Conservation (phyloP, 2,113 vertebrate species). For the Eptatretus burgeri region DNA sequence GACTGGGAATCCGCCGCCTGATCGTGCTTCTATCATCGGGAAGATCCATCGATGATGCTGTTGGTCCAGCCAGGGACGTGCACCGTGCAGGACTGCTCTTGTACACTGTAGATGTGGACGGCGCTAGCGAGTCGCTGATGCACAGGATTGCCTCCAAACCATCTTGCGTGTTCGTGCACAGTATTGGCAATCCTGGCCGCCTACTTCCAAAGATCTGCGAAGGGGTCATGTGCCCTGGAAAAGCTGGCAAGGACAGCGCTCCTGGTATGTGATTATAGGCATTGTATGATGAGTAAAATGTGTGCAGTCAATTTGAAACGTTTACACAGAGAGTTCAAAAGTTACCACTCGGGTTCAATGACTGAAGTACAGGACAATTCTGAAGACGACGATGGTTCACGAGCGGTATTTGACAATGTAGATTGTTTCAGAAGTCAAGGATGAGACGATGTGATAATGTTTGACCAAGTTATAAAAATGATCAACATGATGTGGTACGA, state of each 20-base stretch:
- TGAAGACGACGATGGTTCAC: too few relatives aligned
- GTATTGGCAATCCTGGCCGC: neutral
- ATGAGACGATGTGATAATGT: too few relatives aligned
- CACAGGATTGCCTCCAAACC: constrained; percentile 5
- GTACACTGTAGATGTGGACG: neutral
- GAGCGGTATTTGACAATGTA: too few relatives aligned
- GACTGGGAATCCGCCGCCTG: constrained; percentile 4
- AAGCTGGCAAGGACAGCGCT: neutral
- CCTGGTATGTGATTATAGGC: neutral
- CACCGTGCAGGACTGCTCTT: neutral
- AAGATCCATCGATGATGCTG: constrained; percentile 1
- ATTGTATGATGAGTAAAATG: too few relatives aligned
- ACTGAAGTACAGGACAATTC: too few relatives aligned
- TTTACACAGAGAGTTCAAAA: too few relatives aligned
- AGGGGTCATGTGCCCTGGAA: neutral
- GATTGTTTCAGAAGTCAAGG: too few relatives aligned
- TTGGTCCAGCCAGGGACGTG: neutral
- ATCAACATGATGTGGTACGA: too few relatives aligned
- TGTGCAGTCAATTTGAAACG: too few relatives aligned
- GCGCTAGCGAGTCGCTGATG: neutral
- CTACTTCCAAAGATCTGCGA: neutral
- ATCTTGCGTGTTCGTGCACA: neutral
- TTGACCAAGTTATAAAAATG: too few relatives aligned
- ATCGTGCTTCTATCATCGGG: neutral
- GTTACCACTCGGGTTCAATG: too few relatives aligned